Conservation (phyloP, 2,888 invertebrate genomes). For the Atethmia centrago region DNA sequence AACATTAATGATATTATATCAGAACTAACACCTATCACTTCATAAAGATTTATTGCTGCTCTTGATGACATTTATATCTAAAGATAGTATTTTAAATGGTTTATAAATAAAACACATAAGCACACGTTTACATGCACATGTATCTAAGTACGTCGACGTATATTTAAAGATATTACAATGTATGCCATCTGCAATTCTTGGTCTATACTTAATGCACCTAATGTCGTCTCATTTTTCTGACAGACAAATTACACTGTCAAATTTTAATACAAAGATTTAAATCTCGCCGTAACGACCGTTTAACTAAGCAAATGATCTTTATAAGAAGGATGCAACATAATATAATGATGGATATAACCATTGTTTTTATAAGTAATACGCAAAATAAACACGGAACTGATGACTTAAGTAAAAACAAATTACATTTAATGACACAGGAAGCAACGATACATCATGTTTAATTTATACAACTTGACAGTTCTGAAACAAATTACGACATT, state of each 20-base stretch:
- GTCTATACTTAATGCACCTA: neutral
- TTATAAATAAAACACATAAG: slow-evolving; percentile 21
- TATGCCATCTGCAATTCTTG: neutral
- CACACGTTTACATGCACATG: neutral
- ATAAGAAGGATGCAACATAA: slow-evolving; percentile 18
- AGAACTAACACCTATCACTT: slow-evolving; percentile 27
- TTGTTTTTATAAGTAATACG: slow-evolving; percentile 23
- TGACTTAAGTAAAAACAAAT: slow-evolving; percentile 18
- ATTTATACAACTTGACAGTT: slow-evolving; percentile 35
- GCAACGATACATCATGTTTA: slow-evolving; percentile 24
- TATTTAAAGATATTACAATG: slow-evolving; percentile 33
- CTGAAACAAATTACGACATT: slow-evolving; percentile 21
- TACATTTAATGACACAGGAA: slow-evolving; percentile 25
- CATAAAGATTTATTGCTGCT: slow-evolving; percentile 22
- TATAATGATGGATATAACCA: slow-evolving; percentile 1
- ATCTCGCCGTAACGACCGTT: slow-evolving; percentile 8
- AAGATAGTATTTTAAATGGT: slow-evolving; percentile 24
- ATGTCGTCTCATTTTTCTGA: neutral
- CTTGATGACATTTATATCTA: slow-evolving; percentile 32
- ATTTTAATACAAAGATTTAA: neutral
- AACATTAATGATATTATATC: slow-evolving; percentile 29
- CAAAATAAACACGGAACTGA: slow-evolving; percentile 34
- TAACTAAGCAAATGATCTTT: neutral
- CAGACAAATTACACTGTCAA: slow-evolving; percentile 25
- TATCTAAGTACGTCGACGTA: neutral